These are phyloP conservation scores for Cheilosia soror DNA, from an alignment of 2,888 invertebrate genomes.

Conservation along the genomic window DNA sequence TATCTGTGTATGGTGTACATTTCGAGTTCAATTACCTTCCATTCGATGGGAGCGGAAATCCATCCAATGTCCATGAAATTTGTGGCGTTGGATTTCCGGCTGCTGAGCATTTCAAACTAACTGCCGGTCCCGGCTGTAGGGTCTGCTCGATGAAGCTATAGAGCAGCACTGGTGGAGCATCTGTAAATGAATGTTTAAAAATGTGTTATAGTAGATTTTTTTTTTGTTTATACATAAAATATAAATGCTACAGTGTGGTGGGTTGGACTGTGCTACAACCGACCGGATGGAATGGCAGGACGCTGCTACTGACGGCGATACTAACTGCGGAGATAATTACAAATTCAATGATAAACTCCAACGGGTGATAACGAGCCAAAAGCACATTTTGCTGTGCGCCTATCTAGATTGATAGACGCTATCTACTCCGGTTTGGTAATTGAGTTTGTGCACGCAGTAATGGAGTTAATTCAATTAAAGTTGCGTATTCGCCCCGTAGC, in stretches of 20 bases:
- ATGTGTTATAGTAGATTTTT: constrained; percentile 37
- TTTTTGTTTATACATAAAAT: constrained; percentile 26
- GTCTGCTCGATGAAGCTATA: constrained; percentile 92
- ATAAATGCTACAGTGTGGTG: constrained; percentile 34
- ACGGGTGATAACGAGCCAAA: constrained; percentile 63
- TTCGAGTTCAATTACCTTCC: constrained; percentile 84
- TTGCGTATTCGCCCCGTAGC: constrained; percentile 63
- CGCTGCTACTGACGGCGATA: background rate
- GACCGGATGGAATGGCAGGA: constrained; percentile 10
- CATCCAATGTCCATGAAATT: constrained; percentile 91
- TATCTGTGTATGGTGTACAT: constrained; percentile 66
- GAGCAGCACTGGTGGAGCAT: constrained; percentile 90
- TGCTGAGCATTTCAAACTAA: constrained; percentile 91
- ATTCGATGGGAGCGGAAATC: constrained; percentile 88
- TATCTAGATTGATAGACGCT: background rate
- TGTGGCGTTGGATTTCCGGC: constrained; percentile 92
- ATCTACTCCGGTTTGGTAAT: constrained; percentile 37
- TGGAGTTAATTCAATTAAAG: constrained; percentile 74
- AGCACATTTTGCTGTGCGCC: constrained; percentile 22
- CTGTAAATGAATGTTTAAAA: constrained; percentile 84
- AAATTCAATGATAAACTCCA: constrained; percentile 63
- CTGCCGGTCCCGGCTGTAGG: constrained; percentile 90
- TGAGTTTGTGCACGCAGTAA: constrained; percentile 66
- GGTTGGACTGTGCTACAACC: background rate
- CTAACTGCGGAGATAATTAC: constrained; percentile 65